Evolutionary conservation across 2,797 vertebrate species (phyloP).

Genomic region (Enteromius viviparus): DNA sequence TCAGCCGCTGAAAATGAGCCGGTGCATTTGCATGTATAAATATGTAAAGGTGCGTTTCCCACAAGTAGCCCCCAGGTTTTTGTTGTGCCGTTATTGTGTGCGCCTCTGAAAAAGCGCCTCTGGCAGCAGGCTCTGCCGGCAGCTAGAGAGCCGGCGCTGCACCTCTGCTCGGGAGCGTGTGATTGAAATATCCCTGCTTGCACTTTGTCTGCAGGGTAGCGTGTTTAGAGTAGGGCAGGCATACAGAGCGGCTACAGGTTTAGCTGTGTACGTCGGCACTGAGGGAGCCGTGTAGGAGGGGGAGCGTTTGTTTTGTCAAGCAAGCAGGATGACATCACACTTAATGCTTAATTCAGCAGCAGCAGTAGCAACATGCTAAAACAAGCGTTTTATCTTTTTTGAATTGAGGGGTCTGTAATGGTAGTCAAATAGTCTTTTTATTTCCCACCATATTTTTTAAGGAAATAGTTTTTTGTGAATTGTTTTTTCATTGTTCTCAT

Average conservation of each 20-base stretch:
- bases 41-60: conserved; percentile 68
- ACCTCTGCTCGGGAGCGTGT: conserved; percentile 1
- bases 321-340: conserved; percentile 40
- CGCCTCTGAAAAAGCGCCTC: conserved; percentile 40
- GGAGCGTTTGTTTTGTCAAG: conserved; percentile 14
- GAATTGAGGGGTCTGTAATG: not conserved
- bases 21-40: conserved; percentile 72
- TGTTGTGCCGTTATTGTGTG: conserved; percentile 48
- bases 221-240: conserved; percentile 23
- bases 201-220: conserved; percentile 49
- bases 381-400: conserved; percentile 4
- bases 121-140: conserved; percentile 16
- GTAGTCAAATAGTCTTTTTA: conserved; percentile 7
- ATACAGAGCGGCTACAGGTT: conserved; percentile 41
- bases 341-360: conserved; percentile 19
- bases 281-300: conserved; percentile 7
- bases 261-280: not conserved
- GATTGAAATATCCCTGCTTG: conserved; percentile 52
- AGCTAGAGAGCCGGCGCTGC: conserved; percentile 30
- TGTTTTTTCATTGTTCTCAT: conserved; percentile 49
- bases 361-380: conserved; percentile 16
- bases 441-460: conserved; percentile 2
- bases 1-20: conserved; percentile 69
- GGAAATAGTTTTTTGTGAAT: conserved; percentile 35
- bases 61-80: conserved; percentile 55